Evolutionary conservation across 2,113 vertebrate species (phyloP).

Genomic region (Fulica atra): DNA sequence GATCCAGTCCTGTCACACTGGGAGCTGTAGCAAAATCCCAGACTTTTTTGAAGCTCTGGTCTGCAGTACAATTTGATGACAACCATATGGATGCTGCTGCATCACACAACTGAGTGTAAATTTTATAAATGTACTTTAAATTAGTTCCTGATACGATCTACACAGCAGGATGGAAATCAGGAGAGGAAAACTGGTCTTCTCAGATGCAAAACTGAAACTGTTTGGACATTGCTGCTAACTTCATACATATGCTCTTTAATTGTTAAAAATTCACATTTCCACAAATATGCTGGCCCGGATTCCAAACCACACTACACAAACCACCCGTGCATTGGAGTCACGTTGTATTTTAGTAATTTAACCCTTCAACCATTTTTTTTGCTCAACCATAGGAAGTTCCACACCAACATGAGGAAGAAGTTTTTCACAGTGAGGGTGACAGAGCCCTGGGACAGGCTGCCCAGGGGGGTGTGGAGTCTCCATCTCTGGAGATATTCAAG

Average conservation of each 20-base stretch:
- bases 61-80: slow-evolving; percentile 8
- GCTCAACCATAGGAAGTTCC: background rate
- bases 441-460: too few species aligned
- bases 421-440: too few species aligned
- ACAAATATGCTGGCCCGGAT: background rate
- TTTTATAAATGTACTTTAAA: slow-evolving; percentile 8
- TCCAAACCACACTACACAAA: background rate
- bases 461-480: too few species aligned
- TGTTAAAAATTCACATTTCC: background rate
- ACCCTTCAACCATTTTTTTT: background rate
- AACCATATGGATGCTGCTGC: background rate
- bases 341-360: background rate
- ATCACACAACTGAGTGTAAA: background rate
- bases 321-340: background rate
- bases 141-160: slow-evolving; percentile 10
- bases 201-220: background rate
- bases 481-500: too few species aligned
- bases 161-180: background rate
- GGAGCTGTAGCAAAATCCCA: background rate
- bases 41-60: background rate
- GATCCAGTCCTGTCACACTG: background rate
- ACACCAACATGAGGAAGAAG: too few species aligned
- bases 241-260: background rate
- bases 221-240: background rate
- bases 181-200: background rate